Conservation (phyloP, 2,113 vertebrate genomes). For the Alligator sinensis region DNA sequence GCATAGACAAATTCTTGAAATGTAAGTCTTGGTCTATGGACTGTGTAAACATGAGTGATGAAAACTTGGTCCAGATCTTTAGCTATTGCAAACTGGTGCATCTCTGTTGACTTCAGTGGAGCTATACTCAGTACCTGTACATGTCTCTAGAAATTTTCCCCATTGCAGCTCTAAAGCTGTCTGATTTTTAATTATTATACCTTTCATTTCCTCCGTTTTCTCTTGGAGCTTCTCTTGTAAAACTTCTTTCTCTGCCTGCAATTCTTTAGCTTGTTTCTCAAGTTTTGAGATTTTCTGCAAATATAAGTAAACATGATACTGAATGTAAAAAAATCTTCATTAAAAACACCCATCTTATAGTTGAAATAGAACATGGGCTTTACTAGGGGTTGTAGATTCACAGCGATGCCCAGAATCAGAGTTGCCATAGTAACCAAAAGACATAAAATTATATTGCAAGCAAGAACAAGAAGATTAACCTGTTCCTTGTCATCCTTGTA, state of each 20-base stretch:
- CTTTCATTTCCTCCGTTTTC: conserved; percentile 85
- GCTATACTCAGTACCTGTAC: background rate
- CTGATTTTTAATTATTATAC: conserved; percentile 68
- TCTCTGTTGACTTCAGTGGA: background rate
- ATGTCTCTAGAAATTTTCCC: background rate
- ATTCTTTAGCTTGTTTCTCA: conserved; percentile 79
- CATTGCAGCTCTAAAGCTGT: background rate
- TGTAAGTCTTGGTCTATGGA: too few relatives aligned
- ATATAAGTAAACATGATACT: background rate
- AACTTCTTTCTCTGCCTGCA: conserved; percentile 82
- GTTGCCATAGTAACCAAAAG: background rate
- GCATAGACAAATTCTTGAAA: too few relatives aligned
- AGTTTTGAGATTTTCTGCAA: conserved; percentile 81
- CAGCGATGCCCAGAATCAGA: background rate
- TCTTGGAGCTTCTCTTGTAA: conserved; percentile 82
- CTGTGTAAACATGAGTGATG: background rate
- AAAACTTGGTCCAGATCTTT: background rate
- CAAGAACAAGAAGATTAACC: conserved; percentile 73
- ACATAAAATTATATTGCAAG: background rate
- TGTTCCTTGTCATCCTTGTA: conserved; percentile 80
- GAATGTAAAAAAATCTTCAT: background rate
- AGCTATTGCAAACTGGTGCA: background rate
- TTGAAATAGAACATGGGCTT: background rate
- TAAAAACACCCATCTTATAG: background rate
- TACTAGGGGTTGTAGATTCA: background rate